phyloP scores from a whole-genome alignment of 2,888 invertebrate genomes.

The Barypeithes pellucidus region DNA sequence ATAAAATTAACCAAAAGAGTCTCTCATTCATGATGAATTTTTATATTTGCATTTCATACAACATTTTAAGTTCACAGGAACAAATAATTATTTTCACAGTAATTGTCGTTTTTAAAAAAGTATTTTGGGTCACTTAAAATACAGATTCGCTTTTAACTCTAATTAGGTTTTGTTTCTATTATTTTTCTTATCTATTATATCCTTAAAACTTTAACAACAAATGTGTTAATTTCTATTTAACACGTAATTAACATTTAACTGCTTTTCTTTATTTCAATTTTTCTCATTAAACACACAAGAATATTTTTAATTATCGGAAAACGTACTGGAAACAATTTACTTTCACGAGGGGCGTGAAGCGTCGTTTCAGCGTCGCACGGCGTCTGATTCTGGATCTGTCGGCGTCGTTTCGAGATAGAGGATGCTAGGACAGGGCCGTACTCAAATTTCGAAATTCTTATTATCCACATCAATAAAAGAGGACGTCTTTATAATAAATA shows the following conservation, averaged over 20 bases:
- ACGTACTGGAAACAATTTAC: slow-evolving; percentile 7
- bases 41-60: background rate
- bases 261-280: background rate
- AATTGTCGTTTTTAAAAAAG: background rate
- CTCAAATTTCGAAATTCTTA: background rate
- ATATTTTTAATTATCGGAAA: slow-evolving; percentile 13
- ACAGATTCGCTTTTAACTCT: no score
- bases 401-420: slow-evolving; percentile 48
- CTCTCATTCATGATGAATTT: slow-evolving; percentile 4
- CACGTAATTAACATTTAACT: background rate
- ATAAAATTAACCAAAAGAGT: slow-evolving; percentile 19
- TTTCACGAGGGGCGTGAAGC: slow-evolving; percentile 28
- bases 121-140: background rate
- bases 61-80: background rate
- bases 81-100: background rate
- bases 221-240: background rate
- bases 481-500: no score
- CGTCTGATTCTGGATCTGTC: slow-evolving; percentile 42
- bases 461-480: background rate
- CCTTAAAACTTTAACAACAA: background rate
- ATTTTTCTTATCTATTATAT: background rate
- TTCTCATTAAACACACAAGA: background rate
- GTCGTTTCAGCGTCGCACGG: slow-evolving; percentile 43
- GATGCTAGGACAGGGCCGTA: slow-evolving; percentile 42
- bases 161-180: no score